phyloP scores from a whole-genome alignment of 2,888 invertebrate genomes.

The Reticulitermes lucifugus region DNA sequence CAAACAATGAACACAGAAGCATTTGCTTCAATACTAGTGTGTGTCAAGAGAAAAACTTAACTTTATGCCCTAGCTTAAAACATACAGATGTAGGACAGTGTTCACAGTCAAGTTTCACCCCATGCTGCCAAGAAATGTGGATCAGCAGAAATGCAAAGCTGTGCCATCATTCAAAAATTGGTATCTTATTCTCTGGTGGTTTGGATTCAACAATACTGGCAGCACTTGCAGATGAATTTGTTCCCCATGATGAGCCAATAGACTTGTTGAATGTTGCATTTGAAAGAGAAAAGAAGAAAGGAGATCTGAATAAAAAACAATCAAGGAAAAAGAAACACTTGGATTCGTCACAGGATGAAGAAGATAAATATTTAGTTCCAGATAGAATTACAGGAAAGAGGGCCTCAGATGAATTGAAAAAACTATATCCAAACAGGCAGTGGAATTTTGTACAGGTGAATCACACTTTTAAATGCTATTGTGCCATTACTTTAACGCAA shows the following conservation, averaged over 20 bases:
- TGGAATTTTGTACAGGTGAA: conserved; percentile 86
- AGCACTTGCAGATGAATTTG: conserved; percentile 78
- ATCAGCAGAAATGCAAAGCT: not conserved
- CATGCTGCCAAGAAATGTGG: not conserved
- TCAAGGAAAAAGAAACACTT: not conserved
- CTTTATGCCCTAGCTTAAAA: not conserved
- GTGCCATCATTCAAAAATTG: conserved; percentile 76
- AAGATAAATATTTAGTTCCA: conserved; percentile 69
- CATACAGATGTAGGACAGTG: not conserved
- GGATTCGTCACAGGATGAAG: not conserved
- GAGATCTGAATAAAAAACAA: conserved; percentile 34
- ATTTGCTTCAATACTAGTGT: not conserved
- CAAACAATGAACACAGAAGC: not conserved
- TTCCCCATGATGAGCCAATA: conserved; percentile 75
- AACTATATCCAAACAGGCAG: conserved; percentile 75
- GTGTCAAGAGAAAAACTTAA: not conserved
- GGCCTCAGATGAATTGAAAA: conserved; percentile 76
- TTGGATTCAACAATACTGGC: conserved; percentile 95
- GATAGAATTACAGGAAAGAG: conserved; percentile 84
- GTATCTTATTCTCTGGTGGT: conserved; percentile 89
- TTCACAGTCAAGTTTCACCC: not conserved
- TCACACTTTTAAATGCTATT: no score
- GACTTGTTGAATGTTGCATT: conserved; percentile 97
- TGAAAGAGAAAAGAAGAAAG: conserved; percentile 61
- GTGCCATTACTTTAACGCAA: no score